Evolutionary conservation across 2,797 vertebrate species (phyloP), one percentile per base, ranked within the genome.

Genomic region (Philypnodon macrostomus): DNA sequence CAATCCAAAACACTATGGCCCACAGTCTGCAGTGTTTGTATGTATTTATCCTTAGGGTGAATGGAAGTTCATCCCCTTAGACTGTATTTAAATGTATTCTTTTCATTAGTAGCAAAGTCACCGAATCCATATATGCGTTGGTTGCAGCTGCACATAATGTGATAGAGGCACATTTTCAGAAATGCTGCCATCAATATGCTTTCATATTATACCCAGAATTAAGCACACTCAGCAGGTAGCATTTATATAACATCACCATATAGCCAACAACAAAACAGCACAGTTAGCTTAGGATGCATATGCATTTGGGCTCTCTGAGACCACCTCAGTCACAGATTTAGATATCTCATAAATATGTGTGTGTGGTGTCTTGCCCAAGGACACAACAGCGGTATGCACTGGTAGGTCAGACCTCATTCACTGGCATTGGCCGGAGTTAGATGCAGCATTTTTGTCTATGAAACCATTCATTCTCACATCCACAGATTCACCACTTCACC

Each of bases 101-200:
- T 45, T 70, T 56, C 41, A 63, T 53, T 64, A 53, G 14, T n/a
- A 18, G 21, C 50, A 11, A 34, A 14, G 24, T 39, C 19, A 42
- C 10, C 60, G n/a, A 44, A 29, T 48, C 4, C 0, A 37, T 21
- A 45, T 45, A 17, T 26, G 48, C 56, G 26, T 29, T 44, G 49
- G 23, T 52, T 61, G 21, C 31, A 41, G 1, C 15, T 53, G 18
- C 33, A 52, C 14, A 67, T 13, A n/a, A 54, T 47, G 10, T 7
- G 19, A 17, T 27, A 27, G 7, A 44, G 19, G 18, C 15, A 10
- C 21, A 46, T 21, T 42, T 50, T 10, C 27, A 44, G 57, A 50
- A 33, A 17, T 29, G 21, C 14, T 16, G 5, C 19, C 5, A 53
- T 39, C 34, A 38, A 3, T 52, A 42, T 53, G n/a, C n/a, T n/a